A percentile compares a stretch with the other conserved stretches of the same genome.
Evolutionary conservation across 2,797 vertebrate species (phyloP).

Genomic region (Sebastes jordani): DNA sequence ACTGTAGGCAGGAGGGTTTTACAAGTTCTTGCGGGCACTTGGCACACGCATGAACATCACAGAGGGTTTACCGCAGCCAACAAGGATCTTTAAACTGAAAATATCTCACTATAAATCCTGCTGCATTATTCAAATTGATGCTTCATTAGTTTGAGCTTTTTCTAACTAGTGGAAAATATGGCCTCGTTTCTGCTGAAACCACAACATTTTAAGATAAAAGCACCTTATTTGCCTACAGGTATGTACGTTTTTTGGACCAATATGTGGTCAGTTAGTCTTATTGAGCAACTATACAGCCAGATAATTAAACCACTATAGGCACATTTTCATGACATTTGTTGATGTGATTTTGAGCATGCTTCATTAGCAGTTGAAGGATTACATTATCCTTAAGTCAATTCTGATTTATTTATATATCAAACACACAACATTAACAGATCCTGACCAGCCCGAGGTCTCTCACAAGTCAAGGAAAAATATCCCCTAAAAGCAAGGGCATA

Average conservation of each 20-base stretch:
- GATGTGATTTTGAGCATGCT: background rate
- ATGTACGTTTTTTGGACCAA: background rate
- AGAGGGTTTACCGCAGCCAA: constrained; percentile 4
- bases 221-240: background rate
- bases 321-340: background rate
- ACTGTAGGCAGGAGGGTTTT: constrained; percentile 48
- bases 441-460: background rate
- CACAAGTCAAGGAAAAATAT: background rate
- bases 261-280: background rate
- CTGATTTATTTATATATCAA: background rate
- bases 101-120: background rate
- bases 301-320: background rate
- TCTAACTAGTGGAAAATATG: background rate
- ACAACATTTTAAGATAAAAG: background rate
- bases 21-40: constrained; percentile 20
- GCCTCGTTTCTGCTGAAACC: background rate
- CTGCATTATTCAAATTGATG: constrained; percentile 7
- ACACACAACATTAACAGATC: background rate
- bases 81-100: background rate
- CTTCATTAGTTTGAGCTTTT: background rate
- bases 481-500: background rate
- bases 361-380: background rate
- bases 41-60: background rate
- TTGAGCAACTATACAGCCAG: background rate
- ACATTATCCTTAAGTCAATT: background rate